Conservation (phyloP, 2,888 invertebrate species). For the Latrodectus hesperus region DNA sequence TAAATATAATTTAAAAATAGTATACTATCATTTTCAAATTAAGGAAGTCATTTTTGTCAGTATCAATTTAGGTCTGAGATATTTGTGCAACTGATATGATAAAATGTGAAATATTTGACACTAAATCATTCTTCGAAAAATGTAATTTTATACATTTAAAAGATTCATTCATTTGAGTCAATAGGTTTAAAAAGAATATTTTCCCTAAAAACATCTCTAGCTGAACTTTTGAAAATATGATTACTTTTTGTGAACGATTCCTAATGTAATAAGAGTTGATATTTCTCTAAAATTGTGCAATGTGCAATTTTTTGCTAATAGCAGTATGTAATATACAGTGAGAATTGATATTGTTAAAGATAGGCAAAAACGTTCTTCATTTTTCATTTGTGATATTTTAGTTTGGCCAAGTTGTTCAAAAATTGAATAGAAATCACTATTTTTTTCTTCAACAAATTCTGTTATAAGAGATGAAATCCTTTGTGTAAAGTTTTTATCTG, state of each 20-base stretch:
- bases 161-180: too few species aligned
- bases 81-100: background rate
- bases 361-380: conserved; percentile 46
- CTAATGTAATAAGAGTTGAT: conserved; percentile 41
- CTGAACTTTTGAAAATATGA: conserved; percentile 1
- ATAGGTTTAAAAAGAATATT: too few species aligned
- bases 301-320: conserved; percentile 58
- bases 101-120: too few species aligned
- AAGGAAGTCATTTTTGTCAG: background rate
- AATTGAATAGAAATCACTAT: conserved; percentile 25
- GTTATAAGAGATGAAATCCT: conserved; percentile 30
- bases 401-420: conserved; percentile 52
- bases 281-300: conserved; percentile 63
- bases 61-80: conserved; percentile 38
- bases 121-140: too few species aligned
- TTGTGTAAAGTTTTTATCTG: conserved; percentile 38
- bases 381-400: conserved; percentile 60
- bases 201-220: background rate
- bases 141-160: too few species aligned
- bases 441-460: conserved; percentile 35
- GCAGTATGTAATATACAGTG: conserved; percentile 57
- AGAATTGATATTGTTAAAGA: conserved; percentile 51
- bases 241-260: conserved; percentile 67
- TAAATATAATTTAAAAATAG: conserved; percentile 1
- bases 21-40: background rate